Evolutionary conservation across 1,140 invertebrate species (phyloP), one percentile per base, ranked within the genome.

Genomic region (Leptopilina boulardi): DNA sequence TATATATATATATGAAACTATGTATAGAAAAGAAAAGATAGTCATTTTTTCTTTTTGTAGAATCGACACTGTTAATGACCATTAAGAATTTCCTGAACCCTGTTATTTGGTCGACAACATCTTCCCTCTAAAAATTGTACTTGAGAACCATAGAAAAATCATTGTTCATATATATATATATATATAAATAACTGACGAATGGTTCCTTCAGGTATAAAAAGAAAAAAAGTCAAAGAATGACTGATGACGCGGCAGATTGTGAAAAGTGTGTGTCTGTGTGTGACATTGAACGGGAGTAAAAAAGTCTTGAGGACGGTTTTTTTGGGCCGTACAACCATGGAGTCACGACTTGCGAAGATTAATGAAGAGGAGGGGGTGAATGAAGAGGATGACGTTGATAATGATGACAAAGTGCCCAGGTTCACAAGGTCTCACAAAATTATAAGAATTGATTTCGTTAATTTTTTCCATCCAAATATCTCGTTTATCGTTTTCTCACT

Each of bases 191-290:
- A 19, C 21, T 19, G 11, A 3, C 26, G 59, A 66, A 66, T 66
- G 59, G 59, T 66, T n/a, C 59, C 11, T 30, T 30, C 59, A 66
- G 59, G 59, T 66, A 66, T n/a, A n/a, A 26, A 66, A 30, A 66
- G 26, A 30, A 30, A 13, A 30, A 21, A 30, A 66, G 59, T 6
- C n/a, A 19, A 18, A 54, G 44, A 21, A 73, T 73, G 72, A 73
- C 72, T 73, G 72, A 73, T 73, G 72, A 73, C 72, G 44, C 21
- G 15, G 72, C 30, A 38, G 72, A 73, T 30, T 66, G 26, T 34
- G 15, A 66, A 66, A 66, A n/a, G n/a, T n/a, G n/a, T n/a, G n/a
- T n/a, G n/a, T n/a, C n/a, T n/a, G n/a, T n/a, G n/a, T n/a, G n/a
- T 47, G 41, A 73, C 10, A 42, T 73, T 19, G 18, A 73, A 51